Conservation (phyloP, 2,113 vertebrate species). For the Mohoua ochrocephala region DNA sequence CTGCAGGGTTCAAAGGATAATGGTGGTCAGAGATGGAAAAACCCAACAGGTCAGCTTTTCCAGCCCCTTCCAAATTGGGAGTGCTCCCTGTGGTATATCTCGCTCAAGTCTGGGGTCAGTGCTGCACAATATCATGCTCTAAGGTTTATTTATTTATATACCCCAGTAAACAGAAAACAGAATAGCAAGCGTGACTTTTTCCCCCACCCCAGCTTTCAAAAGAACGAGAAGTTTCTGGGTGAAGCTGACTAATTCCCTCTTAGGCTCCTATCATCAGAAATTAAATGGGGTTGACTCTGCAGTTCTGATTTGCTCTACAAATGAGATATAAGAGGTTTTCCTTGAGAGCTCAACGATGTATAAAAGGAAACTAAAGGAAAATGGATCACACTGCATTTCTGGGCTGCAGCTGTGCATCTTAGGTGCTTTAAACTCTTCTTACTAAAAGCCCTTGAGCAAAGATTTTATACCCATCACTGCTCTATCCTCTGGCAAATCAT, state of each 20-base stretch:
- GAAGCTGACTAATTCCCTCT: constrained; percentile 32
- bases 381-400: neutral
- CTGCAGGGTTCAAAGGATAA: neutral
- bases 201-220: neutral
- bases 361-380: neutral
- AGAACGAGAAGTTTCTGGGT: neutral
- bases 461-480: neutral
- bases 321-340: constrained; percentile 34
- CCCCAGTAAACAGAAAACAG: neutral
- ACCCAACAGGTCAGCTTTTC: neutral
- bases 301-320: constrained; percentile 34
- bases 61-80: neutral
- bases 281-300: constrained; percentile 20
- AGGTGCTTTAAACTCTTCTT: neutral
- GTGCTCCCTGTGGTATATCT: neutral
- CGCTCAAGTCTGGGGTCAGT: neutral
- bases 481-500: neutral
- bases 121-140: neutral
- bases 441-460: neutral
- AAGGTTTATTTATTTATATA: constrained; percentile 26
- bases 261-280: neutral
- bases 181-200: neutral
- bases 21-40: neutral
- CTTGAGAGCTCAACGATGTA: neutral
- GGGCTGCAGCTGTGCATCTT: neutral